These are phyloP conservation scores for Acleris cristana DNA, from an alignment of 2,888 invertebrate genomes.

Conservation along the genomic window DNA sequence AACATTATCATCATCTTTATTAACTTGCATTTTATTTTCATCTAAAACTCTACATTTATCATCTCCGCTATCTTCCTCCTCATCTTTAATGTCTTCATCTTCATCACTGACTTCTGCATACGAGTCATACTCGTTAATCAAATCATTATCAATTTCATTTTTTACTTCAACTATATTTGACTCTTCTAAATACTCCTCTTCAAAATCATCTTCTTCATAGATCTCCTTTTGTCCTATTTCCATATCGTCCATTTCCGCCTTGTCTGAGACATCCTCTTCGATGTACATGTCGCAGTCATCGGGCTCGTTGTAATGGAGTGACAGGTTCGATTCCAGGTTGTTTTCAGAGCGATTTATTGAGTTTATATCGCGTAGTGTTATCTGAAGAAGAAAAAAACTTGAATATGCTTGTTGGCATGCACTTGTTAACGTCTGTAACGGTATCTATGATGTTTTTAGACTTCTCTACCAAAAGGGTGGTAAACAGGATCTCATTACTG, in stretches of 20 bases:
- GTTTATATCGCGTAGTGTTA: conserved; percentile 61
- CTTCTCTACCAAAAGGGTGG: too few species aligned
- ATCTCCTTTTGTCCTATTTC: conserved; percentile 38
- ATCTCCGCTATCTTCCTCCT: too few species aligned
- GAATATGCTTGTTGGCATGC: conserved; percentile 5
- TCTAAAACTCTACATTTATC: too few species aligned
- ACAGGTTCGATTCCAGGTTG: conserved; percentile 50
- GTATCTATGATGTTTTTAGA: too few species aligned
- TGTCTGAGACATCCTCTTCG: conserved; percentile 41
- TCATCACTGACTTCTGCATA: conserved; percentile 5
- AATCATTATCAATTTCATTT: background rate
- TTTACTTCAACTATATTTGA: background rate
- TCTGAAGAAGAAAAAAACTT: conserved; percentile 47
- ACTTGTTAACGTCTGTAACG: too few species aligned
- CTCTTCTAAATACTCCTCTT: conserved; percentile 56
- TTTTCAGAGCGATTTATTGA: conserved; percentile 52
- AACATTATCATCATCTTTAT: too few species aligned
- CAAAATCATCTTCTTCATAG: conserved; percentile 49
- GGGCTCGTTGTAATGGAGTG: conserved; percentile 51
- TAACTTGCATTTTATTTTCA: too few species aligned
- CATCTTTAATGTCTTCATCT: conserved; percentile 1
- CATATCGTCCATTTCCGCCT: conserved; percentile 43
- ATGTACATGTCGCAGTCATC: conserved; percentile 53
- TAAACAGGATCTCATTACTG: too few species aligned
- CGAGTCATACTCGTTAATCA: background rate